Evolutionary conservation across 2,113 vertebrate genomes (phyloP), one percentile per base, ranked within the genome.

Genomic region (Hypomesus transpacificus): DNA sequence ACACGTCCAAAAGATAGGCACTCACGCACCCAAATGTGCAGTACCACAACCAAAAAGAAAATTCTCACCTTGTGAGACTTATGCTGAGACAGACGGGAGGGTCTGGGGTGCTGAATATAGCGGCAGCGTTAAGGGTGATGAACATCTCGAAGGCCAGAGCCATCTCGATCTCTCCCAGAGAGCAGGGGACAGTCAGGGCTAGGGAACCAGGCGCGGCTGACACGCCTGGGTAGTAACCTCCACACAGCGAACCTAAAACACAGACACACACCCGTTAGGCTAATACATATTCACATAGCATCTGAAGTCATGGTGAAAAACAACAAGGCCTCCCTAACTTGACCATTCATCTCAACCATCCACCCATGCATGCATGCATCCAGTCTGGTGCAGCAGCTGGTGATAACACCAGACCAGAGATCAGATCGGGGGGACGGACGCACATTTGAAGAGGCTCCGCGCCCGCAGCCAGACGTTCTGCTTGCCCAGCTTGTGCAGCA

Each of bases 61-160:
- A 26, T 26, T 26, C 24, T 28, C 88, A 98, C 96, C 97, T 95
- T 92, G 92, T 95, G 8, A 98, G 90, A 69, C 93, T 91, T 83
- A 98, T 92, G 62, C 91, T 91, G 72, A 96, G 91, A 52, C 72
- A 84, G 26, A 85, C 82, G 22, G 67, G 67, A 68, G 75, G 24
- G 34, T 87, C 83, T 39, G 84, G 71, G 7, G 81, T 80, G 64
- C 82, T 88, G 46, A 91, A 88, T 84, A 95, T 91, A 75, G 52
- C 83, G 5, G 86, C 88, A 18, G 93, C 90, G 62, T 95, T 95
- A 81, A 91, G 89, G 53, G 93, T 90, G 78, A 99, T 89, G 83
- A 98, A 95, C 86, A 95, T 91, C 91, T 98, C 96, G 7, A 95
- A 91, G 34, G 91, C 80, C 84, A 99, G 86, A 22, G 94, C 92